Evolutionary conservation across 1,140 invertebrate species (phyloP).

Genomic region (Magallana ariakensis): DNA sequence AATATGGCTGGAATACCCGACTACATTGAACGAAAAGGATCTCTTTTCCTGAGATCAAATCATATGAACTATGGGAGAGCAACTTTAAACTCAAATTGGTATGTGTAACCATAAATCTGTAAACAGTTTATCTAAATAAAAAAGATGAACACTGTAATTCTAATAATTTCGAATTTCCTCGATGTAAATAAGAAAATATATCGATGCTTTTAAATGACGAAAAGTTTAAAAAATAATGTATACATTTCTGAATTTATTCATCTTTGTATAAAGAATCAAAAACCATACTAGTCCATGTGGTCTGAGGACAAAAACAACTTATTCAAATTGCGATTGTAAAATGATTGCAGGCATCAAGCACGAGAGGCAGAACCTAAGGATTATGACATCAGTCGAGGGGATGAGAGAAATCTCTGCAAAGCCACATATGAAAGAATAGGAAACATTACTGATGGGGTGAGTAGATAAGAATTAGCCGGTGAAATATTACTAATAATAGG

Average conservation of each 20-base stretch:
- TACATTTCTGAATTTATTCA: too few species aligned
- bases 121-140: neutral
- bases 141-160: too few species aligned
- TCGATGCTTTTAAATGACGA: too few species aligned
- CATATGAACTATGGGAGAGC: conserved; percentile 78
- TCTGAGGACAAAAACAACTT: too few species aligned
- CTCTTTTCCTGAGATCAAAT: conserved; percentile 74
- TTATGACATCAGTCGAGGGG: conserved; percentile 74
- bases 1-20: conserved; percentile 59
- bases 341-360: conserved; percentile 76
- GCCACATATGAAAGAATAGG: conserved; percentile 77
- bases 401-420: conserved; percentile 68
- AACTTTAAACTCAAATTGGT: conserved; percentile 77
- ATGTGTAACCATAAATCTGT: conserved; percentile 37
- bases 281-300: too few species aligned
- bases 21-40: conserved; percentile 74
- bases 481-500: too few species aligned
- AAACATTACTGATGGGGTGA: conserved; percentile 76
- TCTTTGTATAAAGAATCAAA: too few species aligned
- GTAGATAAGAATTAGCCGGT: neutral
- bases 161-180: neutral
- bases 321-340: too few species aligned
- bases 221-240: too few species aligned
- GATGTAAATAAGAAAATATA: neutral
- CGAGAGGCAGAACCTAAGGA: conserved; percentile 79